Evolutionary conservation across 2,797 vertebrate genomes (phyloP).

Genomic region (Mycteria americana): DNA sequence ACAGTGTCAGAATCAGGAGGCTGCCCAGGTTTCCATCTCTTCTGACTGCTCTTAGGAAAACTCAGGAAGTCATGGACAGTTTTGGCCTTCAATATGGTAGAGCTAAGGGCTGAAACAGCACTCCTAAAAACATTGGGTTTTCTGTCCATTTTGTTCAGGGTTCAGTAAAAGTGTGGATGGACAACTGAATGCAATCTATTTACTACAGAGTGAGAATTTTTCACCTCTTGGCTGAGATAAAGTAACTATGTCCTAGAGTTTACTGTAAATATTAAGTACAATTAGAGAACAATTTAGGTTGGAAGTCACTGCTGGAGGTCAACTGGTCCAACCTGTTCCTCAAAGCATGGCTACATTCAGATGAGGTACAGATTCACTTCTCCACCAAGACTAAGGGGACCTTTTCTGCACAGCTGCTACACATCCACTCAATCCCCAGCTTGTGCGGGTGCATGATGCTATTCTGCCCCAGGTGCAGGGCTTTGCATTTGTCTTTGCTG

Average conservation of each 20-base stretch:
- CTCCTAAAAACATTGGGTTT: neutral
- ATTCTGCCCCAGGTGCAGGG: neutral
- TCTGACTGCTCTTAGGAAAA: neutral
- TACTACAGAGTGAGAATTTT: neutral
- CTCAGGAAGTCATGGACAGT: neutral
- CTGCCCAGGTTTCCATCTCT: neutral
- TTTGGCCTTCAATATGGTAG: neutral
- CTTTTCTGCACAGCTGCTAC: neutral
- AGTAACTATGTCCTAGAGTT: neutral
- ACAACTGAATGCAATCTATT: neutral
- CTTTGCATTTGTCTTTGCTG: neutral
- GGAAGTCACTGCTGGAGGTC: neutral
- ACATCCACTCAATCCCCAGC: neutral
- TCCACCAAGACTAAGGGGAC: neutral
- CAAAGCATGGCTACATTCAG: neutral
- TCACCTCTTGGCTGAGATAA: neutral
- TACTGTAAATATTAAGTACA: neutral
- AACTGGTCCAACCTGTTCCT: neutral
- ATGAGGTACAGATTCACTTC: neutral
- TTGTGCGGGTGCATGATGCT: neutral
- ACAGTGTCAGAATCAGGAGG: neutral
- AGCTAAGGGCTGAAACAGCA: neutral
- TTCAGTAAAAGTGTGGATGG: neutral
- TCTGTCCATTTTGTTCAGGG: neutral
- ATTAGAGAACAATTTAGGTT: neutral